These are phyloP conservation scores for Eudasyphora cyanicolor DNA, from an alignment of 2,888 invertebrate species.

Conservation along the genomic window DNA sequence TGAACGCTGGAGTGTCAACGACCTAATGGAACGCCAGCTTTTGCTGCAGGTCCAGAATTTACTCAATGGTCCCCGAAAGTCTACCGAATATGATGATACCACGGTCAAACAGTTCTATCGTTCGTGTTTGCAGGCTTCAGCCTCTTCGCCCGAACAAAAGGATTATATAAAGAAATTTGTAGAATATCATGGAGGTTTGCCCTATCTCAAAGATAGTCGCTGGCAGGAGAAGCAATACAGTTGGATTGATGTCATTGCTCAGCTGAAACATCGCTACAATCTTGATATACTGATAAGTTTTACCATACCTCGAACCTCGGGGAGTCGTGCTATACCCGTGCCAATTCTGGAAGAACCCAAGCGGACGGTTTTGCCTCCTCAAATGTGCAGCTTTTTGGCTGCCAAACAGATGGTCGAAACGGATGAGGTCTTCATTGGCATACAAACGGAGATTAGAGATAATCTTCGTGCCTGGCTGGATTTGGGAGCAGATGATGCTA, in stretches of 20 bases:
- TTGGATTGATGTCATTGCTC: slow-evolving; percentile 73
- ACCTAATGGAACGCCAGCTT: no score
- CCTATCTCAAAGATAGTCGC: slow-evolving; percentile 68
- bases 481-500: slow-evolving; percentile 69
- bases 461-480: slow-evolving; percentile 74
- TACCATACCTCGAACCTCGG: slow-evolving; percentile 67
- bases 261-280: slow-evolving; percentile 71
- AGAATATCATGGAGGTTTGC: slow-evolving; percentile 72
- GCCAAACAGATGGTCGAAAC: slow-evolving; percentile 62
- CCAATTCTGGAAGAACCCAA: slow-evolving; percentile 71
- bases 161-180: slow-evolving; percentile 71
- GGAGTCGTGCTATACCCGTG: slow-evolving; percentile 60
- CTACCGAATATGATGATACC: slow-evolving; percentile 50
- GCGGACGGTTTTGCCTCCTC: slow-evolving; percentile 71
- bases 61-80: slow-evolving; percentile 65
- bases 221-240: slow-evolving; percentile 72
- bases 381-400: slow-evolving; percentile 70
- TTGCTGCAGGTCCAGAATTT: slow-evolving; percentile 67
- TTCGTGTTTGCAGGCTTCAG: slow-evolving; percentile 68
- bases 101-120: slow-evolving; percentile 72
- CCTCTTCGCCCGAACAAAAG: slow-evolving; percentile 66
- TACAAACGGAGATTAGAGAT: slow-evolving; percentile 71
- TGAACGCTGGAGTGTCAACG: no score
- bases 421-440: slow-evolving; percentile 39
- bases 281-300: slow-evolving; percentile 76